These are phyloP conservation scores for Percina caprodes DNA, from an alignment of 2,113 vertebrate genomes.

Conservation along the genomic window DNA sequence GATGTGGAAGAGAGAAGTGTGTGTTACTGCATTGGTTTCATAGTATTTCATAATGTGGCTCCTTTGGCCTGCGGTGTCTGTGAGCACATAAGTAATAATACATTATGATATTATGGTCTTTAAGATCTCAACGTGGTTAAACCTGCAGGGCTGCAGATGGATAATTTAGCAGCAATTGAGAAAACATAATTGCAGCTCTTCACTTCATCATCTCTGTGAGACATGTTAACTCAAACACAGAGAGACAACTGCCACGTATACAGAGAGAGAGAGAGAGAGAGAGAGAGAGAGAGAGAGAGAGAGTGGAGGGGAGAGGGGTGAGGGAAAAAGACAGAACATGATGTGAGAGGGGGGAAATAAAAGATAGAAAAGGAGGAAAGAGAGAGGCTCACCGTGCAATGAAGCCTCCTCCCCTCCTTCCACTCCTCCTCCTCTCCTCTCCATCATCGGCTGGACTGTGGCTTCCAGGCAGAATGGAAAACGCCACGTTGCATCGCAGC, in stretches of 20 bases:
- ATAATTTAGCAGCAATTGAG: slow-evolving; percentile 18
- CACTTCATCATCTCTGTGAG: slow-evolving; percentile 20
- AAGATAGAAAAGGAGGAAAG: slow-evolving; percentile 25
- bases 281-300: background rate
- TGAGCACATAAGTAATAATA: background rate
- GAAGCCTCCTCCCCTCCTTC: slow-evolving; percentile 54
- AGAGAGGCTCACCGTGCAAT: slow-evolving; percentile 53
- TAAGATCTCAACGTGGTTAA: background rate
- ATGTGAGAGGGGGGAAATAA: slow-evolving; percentile 15
- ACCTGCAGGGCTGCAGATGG: slow-evolving; percentile 34
- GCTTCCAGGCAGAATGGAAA: slow-evolving; percentile 78
- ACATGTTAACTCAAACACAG: slow-evolving; percentile 24
- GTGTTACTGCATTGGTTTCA: background rate
- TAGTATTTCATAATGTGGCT: background rate
- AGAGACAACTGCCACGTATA: slow-evolving; percentile 66
- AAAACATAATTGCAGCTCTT: slow-evolving; percentile 46
- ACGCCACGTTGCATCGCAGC: slow-evolving; percentile 84
- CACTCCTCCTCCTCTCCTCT: slow-evolving; percentile 14
- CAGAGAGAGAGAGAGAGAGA: slow-evolving; percentile 11
- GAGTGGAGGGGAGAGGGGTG: background rate
- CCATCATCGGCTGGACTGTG: slow-evolving; percentile 41
- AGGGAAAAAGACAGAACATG: background rate
- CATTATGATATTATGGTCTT: background rate
- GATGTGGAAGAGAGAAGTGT: slow-evolving; percentile 10
- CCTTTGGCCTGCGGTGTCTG: background rate